Evolutionary conservation across 2,113 vertebrate species (phyloP).

Genomic region (Zapornia atra): DNA sequence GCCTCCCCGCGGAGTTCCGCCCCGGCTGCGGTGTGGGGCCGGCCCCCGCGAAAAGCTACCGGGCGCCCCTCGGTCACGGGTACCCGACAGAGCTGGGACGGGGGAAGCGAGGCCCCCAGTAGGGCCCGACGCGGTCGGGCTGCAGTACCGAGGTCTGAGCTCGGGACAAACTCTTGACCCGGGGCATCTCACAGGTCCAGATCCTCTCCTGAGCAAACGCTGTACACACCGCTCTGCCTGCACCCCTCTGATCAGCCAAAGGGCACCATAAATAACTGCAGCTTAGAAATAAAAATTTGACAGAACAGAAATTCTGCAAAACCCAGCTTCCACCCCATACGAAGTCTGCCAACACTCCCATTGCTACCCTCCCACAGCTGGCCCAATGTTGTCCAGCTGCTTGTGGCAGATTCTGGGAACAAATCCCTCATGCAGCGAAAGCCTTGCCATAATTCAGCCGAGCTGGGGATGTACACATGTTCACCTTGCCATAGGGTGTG

Average conservation of each 20-base stretch:
- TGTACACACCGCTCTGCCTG: fast-evolving
- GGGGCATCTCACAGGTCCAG: neutral
- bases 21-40: neutral
- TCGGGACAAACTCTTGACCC: neutral
- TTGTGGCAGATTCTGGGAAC: neutral
- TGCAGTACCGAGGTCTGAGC: neutral
- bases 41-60: neutral
- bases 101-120: neutral
- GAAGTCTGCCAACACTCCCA: neutral
- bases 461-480: fast-evolving
- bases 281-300: neutral
- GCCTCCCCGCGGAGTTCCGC: no score
- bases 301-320: neutral
- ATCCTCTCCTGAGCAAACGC: fast-evolving
- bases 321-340: no score
- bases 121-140: no score
- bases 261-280: neutral
- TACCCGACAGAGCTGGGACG: neutral
- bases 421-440: neutral
- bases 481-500: fast-evolving
- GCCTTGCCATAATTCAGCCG: fast-evolving
- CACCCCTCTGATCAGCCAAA: neutral
- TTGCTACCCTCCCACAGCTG: fast-evolving
- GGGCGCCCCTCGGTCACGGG: neutral
- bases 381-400: neutral